phyloP scores from a whole-genome alignment of 2,113 vertebrate genomes.

The Bujurquina vittata region DNA sequence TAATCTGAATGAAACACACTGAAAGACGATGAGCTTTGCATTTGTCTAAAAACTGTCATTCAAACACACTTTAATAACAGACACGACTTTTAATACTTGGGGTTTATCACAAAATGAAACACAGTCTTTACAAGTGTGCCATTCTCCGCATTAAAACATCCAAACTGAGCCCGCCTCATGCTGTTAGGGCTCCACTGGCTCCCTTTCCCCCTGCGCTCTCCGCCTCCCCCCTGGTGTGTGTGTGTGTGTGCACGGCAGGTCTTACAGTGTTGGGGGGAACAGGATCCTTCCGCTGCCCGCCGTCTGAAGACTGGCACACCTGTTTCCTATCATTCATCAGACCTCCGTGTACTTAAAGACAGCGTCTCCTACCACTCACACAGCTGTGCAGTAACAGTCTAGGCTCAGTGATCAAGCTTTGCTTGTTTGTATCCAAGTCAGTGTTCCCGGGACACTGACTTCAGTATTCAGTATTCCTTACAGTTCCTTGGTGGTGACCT shows the following conservation, averaged over 20 bases:
- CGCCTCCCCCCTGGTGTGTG: background rate
- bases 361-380: background rate
- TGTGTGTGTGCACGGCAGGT: background rate
- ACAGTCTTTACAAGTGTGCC: background rate
- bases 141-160: background rate
- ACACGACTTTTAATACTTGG: background rate
- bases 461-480: background rate
- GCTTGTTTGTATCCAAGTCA: background rate
- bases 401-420: background rate
- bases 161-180: background rate
- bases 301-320: background rate
- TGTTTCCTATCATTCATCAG: background rate
- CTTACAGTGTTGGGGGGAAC: background rate
- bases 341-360: background rate
- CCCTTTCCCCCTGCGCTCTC: background rate
- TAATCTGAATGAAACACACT: background rate
- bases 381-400: background rate
- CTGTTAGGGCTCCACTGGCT: background rate
- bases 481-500: background rate
- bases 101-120: background rate
- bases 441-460: background rate
- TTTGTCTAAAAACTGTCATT: background rate
- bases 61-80: background rate
- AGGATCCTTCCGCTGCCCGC: background rate
- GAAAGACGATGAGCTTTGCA: background rate